Evolutionary conservation across 2,113 vertebrate species (phyloP), one percentile per base, ranked within the genome.

Genomic region (Mola mola): DNA sequence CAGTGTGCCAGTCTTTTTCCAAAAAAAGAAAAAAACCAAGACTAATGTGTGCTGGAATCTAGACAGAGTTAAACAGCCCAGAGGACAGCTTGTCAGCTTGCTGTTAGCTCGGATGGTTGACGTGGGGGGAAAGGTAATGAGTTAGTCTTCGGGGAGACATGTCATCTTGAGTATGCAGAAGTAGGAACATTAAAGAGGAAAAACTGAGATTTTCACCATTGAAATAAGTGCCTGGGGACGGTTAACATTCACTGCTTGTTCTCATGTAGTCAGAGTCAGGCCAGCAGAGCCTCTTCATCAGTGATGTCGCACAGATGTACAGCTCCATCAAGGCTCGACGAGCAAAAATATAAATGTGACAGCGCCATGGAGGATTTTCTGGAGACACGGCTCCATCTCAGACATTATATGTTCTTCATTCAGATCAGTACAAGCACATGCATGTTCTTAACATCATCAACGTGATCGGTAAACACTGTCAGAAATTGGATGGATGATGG

Each of bases 51-150:
- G 56, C 33, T 20, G 65, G 21, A 63, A 29, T 65, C 36, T 22
- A 43, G 62, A 51, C 42, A 42, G 43, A 28, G 40, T 79, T 44
- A 61, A 82, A 74, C 42, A 49, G 48, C 75, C 60, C 48, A 28
- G 4, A 78, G 70, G 69, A 75, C 34, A 33, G 38, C 41, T 70
- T 66, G 72, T 81, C 72, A 72, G 66, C 58, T 56, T 0, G n/a
- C 66, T 66, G 42, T 56, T 11, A 65, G 51, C 50, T 52, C 8
- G 1, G 12, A 28, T 2, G 37, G 15, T 50, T 62, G 49, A 71
- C 66, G 40, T 20, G 41, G 12, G 66, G 60, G 20, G 26, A 44
- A 62, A 81, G 59, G 53, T 79, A 75, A 84, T 63, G 61, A 78
- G 70, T 61, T 61, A 12, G 41, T 80, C 67, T 71, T 38, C 12